Conservation (phyloP, 2,113 vertebrate species). For the Chionodraco myersi region DNA sequence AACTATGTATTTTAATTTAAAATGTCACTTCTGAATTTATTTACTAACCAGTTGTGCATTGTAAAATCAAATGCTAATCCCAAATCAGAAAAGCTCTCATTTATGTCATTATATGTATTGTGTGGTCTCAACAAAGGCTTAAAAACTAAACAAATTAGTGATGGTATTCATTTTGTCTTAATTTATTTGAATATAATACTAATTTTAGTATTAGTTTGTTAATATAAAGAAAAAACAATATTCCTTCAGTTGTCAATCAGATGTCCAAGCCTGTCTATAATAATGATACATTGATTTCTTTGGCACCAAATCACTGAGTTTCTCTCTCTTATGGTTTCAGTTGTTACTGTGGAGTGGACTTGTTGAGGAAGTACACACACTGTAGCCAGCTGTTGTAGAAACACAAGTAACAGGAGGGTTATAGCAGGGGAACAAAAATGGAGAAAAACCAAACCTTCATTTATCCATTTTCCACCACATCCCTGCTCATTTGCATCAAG, state of each 20-base stretch:
- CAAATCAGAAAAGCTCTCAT: not conserved
- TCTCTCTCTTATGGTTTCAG: not conserved
- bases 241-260: not conserved
- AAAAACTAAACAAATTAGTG: not conserved
- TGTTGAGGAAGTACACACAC: not conserved
- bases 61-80: not conserved
- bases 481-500: not conserved
- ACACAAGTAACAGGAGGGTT: conserved; percentile 14
- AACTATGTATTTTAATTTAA: not conserved
- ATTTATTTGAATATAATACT: not conserved
- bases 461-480: conserved; percentile 4
- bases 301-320: not conserved
- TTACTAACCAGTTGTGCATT: not conserved
- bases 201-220: not conserved
- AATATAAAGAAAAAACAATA: not conserved
- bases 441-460: conserved; percentile 4
- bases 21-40: not conserved
- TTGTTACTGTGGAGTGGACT: not conserved
- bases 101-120: not conserved
- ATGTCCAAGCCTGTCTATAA: too few species aligned
- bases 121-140: not conserved
- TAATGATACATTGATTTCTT: not conserved
- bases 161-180: not conserved
- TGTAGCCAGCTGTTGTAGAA: conserved; percentile 5
- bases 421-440: conserved; percentile 2